These are phyloP conservation scores for Cheilosia variabilis DNA, from an alignment of 2,888 invertebrate genomes.

Conservation along the genomic window DNA sequence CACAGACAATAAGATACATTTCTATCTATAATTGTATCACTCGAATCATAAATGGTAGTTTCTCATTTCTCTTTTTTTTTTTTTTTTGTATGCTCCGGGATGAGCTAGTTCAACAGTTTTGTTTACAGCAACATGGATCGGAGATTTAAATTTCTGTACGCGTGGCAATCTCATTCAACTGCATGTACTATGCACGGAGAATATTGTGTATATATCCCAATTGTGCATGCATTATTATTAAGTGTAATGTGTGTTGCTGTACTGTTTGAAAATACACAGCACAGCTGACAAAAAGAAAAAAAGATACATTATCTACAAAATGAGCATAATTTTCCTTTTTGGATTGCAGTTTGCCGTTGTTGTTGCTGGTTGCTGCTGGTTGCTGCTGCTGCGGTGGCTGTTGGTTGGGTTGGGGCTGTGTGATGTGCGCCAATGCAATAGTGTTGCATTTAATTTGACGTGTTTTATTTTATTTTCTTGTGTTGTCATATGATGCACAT, in stretches of 20 bases:
- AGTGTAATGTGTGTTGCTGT: constrained; percentile 40
- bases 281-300: constrained; percentile 7
- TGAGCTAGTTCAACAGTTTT: constrained; percentile 25
- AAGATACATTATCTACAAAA: constrained; percentile 61
- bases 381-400: constrained; percentile 15
- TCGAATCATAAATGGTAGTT: constrained; percentile 15
- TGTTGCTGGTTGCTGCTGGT: constrained; percentile 18
- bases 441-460: constrained; percentile 67
- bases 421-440: constrained; percentile 56
- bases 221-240: constrained; percentile 57
- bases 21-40: constrained; percentile 43
- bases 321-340: constrained; percentile 67
- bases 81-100: constrained; percentile 12
- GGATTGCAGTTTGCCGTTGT: constrained; percentile 35
- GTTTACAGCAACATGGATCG: constrained; percentile 6
- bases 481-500: constrained; percentile 60
- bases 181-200: neutral
- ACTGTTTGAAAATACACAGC: constrained; percentile 37
- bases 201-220: constrained; percentile 14
- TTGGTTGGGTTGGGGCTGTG: constrained; percentile 19
- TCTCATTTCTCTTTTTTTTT: constrained; percentile 4
- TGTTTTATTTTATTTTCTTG: constrained; percentile 54
- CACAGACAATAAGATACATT: constrained; percentile 37
- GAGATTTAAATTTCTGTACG: constrained; percentile 78
- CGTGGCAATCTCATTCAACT: constrained; percentile 76